Base-by-base conservation (phyloP, 2,113 vertebrate species). In the Parus major region DNA sequence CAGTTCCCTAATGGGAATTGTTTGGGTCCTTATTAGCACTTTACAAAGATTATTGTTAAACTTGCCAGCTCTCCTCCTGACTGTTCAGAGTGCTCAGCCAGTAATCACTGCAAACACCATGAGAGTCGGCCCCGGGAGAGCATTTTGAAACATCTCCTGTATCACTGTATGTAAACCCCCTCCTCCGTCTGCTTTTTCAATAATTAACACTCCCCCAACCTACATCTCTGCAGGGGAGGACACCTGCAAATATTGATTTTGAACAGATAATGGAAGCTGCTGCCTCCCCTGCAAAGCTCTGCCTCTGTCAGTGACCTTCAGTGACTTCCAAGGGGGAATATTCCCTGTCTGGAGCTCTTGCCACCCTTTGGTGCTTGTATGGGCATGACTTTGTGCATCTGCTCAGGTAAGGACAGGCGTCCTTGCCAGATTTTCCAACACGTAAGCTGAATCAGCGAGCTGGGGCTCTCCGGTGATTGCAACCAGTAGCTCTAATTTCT, bases 1-100 rank as follows among this genome's bases (percentile, higher is more conserved):
- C 50, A 76, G 5, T 56, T 86, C 71, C 90, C 82, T 87, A 59
- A 70, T 35, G 94, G 91, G 91, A 81, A 89, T 95, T 86, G 66
- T 84, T 94, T 7, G 4, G 77, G 72, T 69, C 80, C 82, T 91
- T 86, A 57, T 75, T 93, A 83, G 81, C 80, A 25, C 87, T 95
- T 95, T 78, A 53, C 66, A 72, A 61, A 92, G 82, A 71, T 78
- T 60, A 42, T 46, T 78, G 73, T 75, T 63, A 7, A 46, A 70
- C 73, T 33, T 33, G 52, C 80, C 42, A 75, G 64, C 83, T 86
- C 28, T 82, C 42, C 60, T 81, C 50, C 46, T 59, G 65, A 14
- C 77, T 71, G 55, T 22, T 82, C 28, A 0, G 44, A 75, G 79
- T 0, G 20, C 53, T 63, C 49, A 44, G 72, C 19, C 53, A 49